phyloP scores from a whole-genome alignment of 2,113 vertebrate species.

The Mesembrinibis cayennensis region DNA sequence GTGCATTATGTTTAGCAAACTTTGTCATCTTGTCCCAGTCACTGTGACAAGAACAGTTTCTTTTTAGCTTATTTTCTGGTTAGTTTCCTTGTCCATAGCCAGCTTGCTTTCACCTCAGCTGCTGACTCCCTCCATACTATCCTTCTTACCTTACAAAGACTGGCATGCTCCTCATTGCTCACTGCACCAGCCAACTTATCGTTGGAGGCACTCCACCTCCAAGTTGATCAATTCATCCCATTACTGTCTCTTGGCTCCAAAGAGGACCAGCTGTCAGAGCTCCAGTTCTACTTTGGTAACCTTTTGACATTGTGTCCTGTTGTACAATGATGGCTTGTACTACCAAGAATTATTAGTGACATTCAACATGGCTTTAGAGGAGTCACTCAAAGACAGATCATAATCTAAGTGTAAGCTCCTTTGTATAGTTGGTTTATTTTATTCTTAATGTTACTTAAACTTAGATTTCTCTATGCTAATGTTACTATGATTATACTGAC shows the following conservation, averaged over 20 bases:
- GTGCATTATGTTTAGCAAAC: neutral
- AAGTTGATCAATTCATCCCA: neutral
- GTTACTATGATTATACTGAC: conserved; percentile 72
- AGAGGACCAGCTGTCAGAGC: neutral
- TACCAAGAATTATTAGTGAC: neutral
- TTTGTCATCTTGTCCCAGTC: neutral
- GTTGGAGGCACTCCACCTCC: neutral
- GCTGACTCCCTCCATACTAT: neutral
- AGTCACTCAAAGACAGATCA: neutral
- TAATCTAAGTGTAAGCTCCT: neutral
- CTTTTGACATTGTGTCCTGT: neutral
- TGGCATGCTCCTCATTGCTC: neutral
- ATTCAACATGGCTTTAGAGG: neutral
- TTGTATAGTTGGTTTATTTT: neutral
- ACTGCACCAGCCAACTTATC: neutral
- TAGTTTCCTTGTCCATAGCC: neutral
- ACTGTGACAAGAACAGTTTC: neutral
- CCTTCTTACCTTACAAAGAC: neutral
- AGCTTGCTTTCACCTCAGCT: neutral
- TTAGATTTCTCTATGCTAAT: neutral
- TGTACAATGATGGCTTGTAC: neutral
- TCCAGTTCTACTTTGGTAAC: neutral
- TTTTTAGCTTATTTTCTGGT: neutral
- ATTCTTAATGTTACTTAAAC: neutral
- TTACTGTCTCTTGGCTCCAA: neutral